Percentiles rank a stretch among this genome's conserved stretches.
Conservation (phyloP, 2,113 vertebrate genomes). For the Malurus cyaneus region DNA sequence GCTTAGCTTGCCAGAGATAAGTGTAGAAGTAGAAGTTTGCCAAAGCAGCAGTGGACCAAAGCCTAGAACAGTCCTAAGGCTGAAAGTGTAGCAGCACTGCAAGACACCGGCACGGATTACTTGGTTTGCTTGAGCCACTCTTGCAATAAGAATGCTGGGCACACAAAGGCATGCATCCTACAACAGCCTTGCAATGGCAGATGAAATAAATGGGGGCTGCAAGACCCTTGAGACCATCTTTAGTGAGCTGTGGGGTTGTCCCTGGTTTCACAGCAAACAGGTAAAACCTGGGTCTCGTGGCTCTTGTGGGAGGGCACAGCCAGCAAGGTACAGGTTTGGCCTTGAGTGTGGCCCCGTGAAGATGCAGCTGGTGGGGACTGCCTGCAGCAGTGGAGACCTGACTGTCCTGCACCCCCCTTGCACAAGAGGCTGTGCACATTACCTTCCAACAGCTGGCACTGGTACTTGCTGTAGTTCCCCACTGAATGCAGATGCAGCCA, state of each 20-base stretch:
- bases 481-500: conserved; percentile 46
- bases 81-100: not conserved
- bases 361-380: not conserved
- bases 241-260: not conserved
- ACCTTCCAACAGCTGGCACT: conserved; percentile 71
- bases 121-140: not conserved
- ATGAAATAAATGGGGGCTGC: not conserved
- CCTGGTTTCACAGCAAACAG: not conserved
- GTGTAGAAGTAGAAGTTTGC: not conserved
- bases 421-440: not conserved
- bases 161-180: not conserved
- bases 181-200: not conserved
- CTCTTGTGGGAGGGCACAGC: rapidly evolving
- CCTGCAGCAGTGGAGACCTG: not conserved
- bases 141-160: not conserved
- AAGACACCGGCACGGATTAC: not conserved
- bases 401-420: rapidly evolving
- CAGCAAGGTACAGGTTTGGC: not conserved
- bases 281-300: not conserved
- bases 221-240: not conserved
- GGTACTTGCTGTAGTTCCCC: conserved; percentile 61
- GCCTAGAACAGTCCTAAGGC: not conserved
- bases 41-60: not conserved
- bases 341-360: not conserved
- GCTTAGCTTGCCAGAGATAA: not conserved